These are phyloP conservation scores for Cuniculus paca DNA, from an alignment of 2,797 vertebrate species.

Conservation along the genomic window DNA sequence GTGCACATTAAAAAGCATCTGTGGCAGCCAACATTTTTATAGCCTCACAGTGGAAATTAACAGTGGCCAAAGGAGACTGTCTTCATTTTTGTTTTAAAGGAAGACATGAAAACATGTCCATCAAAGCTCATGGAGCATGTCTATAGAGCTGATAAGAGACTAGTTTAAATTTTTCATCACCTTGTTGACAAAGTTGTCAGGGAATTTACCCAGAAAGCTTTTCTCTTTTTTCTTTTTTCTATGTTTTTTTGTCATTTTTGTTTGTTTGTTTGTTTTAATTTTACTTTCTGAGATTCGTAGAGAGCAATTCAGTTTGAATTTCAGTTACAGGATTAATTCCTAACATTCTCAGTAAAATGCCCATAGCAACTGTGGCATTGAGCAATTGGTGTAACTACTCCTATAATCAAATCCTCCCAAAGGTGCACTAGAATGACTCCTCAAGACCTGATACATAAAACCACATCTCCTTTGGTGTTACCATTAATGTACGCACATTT, in stretches of 20 bases:
- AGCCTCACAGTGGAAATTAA: conserved; percentile 41
- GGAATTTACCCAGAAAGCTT: not conserved
- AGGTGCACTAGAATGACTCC: not conserved
- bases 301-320: conserved; percentile 44
- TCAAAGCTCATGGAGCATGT: not conserved
- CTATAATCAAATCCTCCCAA: conserved; percentile 50
- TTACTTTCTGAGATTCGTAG: conserved; percentile 34
- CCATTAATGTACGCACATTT: not conserved
- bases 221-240: not conserved
- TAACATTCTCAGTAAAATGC: not conserved
- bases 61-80: conserved; percentile 16
- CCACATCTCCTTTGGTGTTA: not conserved
- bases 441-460: not conserved
- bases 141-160: not conserved
- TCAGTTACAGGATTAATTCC: conserved; percentile 51
- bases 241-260: not conserved
- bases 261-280: not conserved
- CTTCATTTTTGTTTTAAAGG: conserved; percentile 67
- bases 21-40: not conserved
- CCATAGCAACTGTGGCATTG: not conserved
- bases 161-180: not conserved
- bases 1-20: not conserved
- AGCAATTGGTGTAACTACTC: not conserved
- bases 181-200: not conserved
- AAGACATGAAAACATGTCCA: conserved; percentile 13